Evolutionary conservation across 2,888 invertebrate genomes (phyloP).

Genomic region (Merodon equestris): DNA sequence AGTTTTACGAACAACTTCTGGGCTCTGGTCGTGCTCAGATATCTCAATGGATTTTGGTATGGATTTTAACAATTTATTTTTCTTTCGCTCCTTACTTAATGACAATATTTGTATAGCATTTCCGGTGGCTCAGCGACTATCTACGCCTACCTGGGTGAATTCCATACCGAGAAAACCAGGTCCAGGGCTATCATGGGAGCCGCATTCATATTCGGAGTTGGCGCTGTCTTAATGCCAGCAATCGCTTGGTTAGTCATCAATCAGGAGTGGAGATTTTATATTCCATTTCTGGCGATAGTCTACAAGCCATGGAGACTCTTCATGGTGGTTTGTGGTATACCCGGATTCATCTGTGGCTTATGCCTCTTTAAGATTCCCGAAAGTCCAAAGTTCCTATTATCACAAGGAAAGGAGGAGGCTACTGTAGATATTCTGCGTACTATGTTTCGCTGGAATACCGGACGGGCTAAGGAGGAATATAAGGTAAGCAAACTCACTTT

Average conservation of each 20-base stretch:
- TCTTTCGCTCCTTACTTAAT: neutral
- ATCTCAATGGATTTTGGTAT: constrained; percentile 80
- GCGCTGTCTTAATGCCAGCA: constrained; percentile 75
- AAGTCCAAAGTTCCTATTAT: constrained; percentile 75
- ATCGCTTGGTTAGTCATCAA: constrained; percentile 76
- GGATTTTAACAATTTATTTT: neutral
- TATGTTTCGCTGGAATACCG: constrained; percentile 73
- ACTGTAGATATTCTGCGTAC: constrained; percentile 72
- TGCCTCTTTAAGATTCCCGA: constrained; percentile 75
- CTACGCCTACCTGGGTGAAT: constrained; percentile 81
- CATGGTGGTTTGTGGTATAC: constrained; percentile 75
- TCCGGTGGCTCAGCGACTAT: constrained; percentile 80
- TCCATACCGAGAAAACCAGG: constrained; percentile 79
- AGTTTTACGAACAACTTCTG: constrained; percentile 79
- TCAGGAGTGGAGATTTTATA: constrained; percentile 73
- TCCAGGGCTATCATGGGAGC: constrained; percentile 78
- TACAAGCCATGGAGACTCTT: constrained; percentile 77
- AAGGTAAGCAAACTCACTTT: constrained; percentile 65
- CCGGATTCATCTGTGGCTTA: constrained; percentile 73
- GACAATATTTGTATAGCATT: constrained; percentile 70
- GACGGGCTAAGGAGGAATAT: constrained; percentile 70
- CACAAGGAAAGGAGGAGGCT: constrained; percentile 72
- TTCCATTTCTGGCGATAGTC: constrained; percentile 72
- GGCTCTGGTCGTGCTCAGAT: constrained; percentile 80
- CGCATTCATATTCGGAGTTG: constrained; percentile 75